Conservation (phyloP, 2,113 vertebrate species). For the Apeltes quadracus region DNA sequence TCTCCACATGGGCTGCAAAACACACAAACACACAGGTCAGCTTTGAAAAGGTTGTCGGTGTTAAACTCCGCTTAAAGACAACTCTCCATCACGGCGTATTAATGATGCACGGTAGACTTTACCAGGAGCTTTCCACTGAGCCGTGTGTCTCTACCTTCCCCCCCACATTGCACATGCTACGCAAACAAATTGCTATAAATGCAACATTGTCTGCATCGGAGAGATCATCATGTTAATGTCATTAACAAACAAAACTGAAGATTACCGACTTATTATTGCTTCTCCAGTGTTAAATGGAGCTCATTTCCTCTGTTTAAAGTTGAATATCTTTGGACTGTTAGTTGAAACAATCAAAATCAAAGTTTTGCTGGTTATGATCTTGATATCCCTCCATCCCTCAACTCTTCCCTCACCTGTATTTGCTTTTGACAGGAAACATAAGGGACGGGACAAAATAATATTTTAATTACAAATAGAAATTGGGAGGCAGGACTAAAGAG, state of each 20-base stretch:
- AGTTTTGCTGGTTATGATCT: background rate
- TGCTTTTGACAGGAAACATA: background rate
- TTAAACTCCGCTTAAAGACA: slow-evolving; percentile 18
- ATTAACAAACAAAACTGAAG: too few species aligned
- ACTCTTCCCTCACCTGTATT: background rate
- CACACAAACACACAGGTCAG: slow-evolving; percentile 22
- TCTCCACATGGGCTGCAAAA: slow-evolving; percentile 93
- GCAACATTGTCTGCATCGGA: background rate
- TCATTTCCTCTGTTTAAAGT: background rate
- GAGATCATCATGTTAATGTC: background rate
- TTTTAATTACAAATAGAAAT: background rate
- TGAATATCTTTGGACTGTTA: background rate
- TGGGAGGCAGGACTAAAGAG: background rate
- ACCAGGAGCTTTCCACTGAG: too few species aligned
- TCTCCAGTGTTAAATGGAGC: background rate
- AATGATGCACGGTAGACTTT: slow-evolving; percentile 54
- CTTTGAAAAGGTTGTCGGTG: slow-evolving; percentile 2
- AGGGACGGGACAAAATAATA: background rate
- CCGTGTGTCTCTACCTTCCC: background rate
- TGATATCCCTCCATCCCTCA: background rate
- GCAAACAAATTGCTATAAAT: background rate
- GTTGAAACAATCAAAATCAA: background rate
- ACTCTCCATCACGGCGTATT: slow-evolving; percentile 52
- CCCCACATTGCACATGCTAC: background rate
- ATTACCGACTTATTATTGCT: background rate